phyloP scores from a whole-genome alignment of 1,140 invertebrate species.

The Zaprionus kolodkinae region DNA sequence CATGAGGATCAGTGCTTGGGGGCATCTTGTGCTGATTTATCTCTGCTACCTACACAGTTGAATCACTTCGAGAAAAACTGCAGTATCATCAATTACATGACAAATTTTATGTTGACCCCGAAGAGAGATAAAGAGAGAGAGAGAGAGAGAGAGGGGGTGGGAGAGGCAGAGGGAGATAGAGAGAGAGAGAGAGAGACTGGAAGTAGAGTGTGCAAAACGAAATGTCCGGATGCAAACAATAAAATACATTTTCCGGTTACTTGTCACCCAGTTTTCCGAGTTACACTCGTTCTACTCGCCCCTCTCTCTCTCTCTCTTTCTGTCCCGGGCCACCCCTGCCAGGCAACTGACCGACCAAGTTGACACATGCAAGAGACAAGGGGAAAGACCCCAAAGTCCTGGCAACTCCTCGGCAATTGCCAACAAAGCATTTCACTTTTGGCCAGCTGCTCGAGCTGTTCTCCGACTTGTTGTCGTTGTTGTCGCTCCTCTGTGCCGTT shows the following conservation, averaged over 20 bases:
- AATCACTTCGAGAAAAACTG: constrained; percentile 62
- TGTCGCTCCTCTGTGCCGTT: constrained; percentile 25
- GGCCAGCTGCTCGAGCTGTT: constrained; percentile 35
- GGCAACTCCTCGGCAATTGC: constrained; percentile 77
- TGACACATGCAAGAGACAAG: constrained; percentile 67
- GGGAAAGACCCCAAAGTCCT: constrained; percentile 49
- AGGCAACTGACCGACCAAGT: constrained; percentile 66
- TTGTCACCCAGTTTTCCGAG: constrained; percentile 77
- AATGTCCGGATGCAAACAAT: constrained; percentile 81
- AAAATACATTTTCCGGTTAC: constrained; percentile 83
- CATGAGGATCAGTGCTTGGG: no score
- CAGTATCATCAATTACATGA: constrained; percentile 80
- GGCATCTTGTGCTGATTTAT: not conserved
- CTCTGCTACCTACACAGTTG: not conserved
- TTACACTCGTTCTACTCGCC: constrained; percentile 7
- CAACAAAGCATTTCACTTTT: constrained; percentile 80
- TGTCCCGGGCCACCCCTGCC: constrained; percentile 1
- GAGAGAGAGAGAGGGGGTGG: constrained; percentile 4
- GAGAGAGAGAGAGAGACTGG: not conserved
- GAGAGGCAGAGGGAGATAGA: no score
- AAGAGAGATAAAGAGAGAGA: constrained; percentile 12
- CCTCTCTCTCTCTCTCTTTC: not conserved
- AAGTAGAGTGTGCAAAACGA: constrained; percentile 60
- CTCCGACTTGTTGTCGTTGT: constrained; percentile 16
- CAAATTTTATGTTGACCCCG: constrained; percentile 68